Evolutionary conservation across 2,888 invertebrate species (phyloP).

Genomic region (Microdon myrmicae): DNA sequence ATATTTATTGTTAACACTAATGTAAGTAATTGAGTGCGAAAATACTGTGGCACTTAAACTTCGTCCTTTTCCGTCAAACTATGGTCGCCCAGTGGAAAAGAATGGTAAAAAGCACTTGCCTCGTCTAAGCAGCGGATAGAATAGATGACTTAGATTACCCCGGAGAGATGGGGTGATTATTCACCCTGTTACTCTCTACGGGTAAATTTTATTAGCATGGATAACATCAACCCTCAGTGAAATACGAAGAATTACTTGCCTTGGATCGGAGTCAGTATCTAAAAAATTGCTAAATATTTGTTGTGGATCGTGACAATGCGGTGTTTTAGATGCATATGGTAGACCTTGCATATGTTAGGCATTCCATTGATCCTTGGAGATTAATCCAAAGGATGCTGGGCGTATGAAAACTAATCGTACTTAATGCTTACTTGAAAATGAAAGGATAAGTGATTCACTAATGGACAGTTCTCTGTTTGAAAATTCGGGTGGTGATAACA

Average conservation of each 20-base stretch:
- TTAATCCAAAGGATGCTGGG: slow-evolving; percentile 6
- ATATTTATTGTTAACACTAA: slow-evolving; percentile 62
- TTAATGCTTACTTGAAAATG: too few relatives aligned
- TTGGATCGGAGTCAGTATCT: slow-evolving; percentile 2
- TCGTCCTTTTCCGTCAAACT: slow-evolving; percentile 27
- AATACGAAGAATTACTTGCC: slow-evolving; percentile 9
- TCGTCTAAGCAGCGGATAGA: slow-evolving; percentile 12
- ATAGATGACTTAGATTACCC: slow-evolving; percentile 6
- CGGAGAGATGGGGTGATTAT: slow-evolving; percentile 30
- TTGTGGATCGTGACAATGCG: slow-evolving; percentile 25
- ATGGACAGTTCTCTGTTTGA: too few relatives aligned
- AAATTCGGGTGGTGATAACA: too few relatives aligned
- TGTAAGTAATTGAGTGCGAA: slow-evolving; percentile 68
- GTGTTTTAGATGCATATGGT: slow-evolving; percentile 35
- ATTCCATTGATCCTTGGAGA: slow-evolving; percentile 39
- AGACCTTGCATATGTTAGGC: slow-evolving; percentile 28
- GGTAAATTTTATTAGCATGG: slow-evolving; percentile 48
- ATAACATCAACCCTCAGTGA: slow-evolving; percentile 42
- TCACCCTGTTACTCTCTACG: slow-evolving; percentile 39
- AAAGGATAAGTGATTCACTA: too few relatives aligned
- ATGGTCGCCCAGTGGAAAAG: slow-evolving; percentile 9
- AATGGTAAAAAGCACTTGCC: slow-evolving; percentile 42
- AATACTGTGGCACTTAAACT: slow-evolving; percentile 62
- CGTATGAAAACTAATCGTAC: too few relatives aligned
- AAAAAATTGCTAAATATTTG: slow-evolving; percentile 23